Evolutionary conservation across 2,888 invertebrate species (phyloP), one percentile per base, ranked within the genome.

Genomic region (Drosophila flavopinicola): DNA sequence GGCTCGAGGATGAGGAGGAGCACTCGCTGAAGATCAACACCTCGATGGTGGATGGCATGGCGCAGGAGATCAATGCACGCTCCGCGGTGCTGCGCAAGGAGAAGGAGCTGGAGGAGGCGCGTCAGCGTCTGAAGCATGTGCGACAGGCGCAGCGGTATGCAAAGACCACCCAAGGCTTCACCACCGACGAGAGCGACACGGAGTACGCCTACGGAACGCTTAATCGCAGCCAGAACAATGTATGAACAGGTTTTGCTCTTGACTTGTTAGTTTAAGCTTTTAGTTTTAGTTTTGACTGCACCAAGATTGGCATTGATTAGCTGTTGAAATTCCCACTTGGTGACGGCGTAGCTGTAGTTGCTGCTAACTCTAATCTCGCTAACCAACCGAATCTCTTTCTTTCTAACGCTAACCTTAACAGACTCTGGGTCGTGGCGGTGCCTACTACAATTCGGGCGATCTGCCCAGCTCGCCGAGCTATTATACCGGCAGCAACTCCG

Each of bases 21-120:
- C 93, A 97, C 38, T 96, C 96, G 44, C 92, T 99, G 6, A 95
- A 98, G 73, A 94, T 99, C 61, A 97, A 98, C 91, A 93, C 96
- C 24, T 93, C 96, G 47, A 98, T 98, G 96, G 99, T 99, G 15
- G 98, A 98, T 41, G 98, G 98, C 17, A 98, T 99, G 89, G 98
- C 98, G 6, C 98, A 99, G 92, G 98, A 98, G 92, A 97, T 98
- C 68, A 95, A 97, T 85, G 97, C 97, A 9, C 93, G 96, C 58
- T 95, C 96, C 0, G 96, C 97, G 88, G 98, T 99, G 1, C 93
- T 99, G 54, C 94, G 97, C 84, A 99, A 99, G 88, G 99, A 99
- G 91, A 94, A 96, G 74, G 97, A 99, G 92, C 91, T 99, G 56
- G 97, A 97, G 78, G 97, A 97, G 87, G 99, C 99, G 0, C 93